These are phyloP conservation scores for Micronycteris hirsuta DNA, from an alignment of 2,113 vertebrate species.

Conservation along the genomic window DNA sequence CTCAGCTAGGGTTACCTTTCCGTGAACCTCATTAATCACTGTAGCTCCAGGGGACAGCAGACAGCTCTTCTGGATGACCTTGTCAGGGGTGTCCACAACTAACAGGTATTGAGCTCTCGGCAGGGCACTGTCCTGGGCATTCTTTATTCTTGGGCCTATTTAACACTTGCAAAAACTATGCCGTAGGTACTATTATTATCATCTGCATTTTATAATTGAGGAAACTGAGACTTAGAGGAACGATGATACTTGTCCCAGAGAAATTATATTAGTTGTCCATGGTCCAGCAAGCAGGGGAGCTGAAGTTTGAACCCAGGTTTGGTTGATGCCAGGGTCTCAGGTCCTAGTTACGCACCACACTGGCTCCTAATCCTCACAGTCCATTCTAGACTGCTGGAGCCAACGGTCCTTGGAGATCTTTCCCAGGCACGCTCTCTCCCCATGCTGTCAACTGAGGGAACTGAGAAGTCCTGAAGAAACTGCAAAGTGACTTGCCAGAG, in stretches of 20 bases:
- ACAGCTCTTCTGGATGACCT: constrained; percentile 2
- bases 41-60: neutral
- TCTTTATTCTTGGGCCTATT: neutral
- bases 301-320: neutral
- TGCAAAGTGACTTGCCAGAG: neutral
- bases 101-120: neutral
- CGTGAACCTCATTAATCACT: constrained; percentile 48
- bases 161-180: neutral
- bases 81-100: neutral
- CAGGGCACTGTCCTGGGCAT: neutral
- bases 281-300: neutral
- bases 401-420: neutral
- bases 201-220: neutral
- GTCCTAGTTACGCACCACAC: accelerated
- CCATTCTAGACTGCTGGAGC: neutral
- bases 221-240: neutral
- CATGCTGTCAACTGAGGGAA: neutral
- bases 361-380: neutral
- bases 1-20: constrained; percentile 34
- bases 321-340: neutral
- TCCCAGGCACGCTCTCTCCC: too few relatives aligned
- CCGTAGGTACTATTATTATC: neutral
- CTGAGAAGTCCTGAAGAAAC: neutral
- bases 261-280: neutral
- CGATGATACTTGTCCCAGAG: neutral